Conservation (phyloP, 1,140 invertebrate genomes). For the Piezodorus guildinii region DNA sequence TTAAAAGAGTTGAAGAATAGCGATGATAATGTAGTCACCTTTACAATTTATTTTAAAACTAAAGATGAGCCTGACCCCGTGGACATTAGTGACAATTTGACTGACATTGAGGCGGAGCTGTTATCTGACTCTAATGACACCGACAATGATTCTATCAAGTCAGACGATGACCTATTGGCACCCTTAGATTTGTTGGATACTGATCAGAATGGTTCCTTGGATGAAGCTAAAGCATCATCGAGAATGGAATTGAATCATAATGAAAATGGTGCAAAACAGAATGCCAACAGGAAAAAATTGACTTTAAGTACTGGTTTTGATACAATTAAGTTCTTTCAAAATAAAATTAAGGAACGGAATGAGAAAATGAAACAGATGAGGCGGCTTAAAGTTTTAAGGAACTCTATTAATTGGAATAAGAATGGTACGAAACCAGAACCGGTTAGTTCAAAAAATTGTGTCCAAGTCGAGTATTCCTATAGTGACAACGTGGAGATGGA, state of each 20-base stretch:
- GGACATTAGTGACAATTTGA: background rate
- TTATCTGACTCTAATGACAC: background rate
- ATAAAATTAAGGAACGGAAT: background rate
- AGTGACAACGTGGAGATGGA: too few relatives aligned
- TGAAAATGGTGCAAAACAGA: background rate
- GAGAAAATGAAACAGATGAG: conserved; percentile 3
- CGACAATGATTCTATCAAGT: background rate
- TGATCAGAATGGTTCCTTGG: background rate
- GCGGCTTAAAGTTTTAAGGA: background rate
- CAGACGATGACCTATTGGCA: background rate
- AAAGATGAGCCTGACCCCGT: background rate
- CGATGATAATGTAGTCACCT: background rate
- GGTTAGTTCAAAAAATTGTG: too few relatives aligned
- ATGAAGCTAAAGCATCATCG: background rate
- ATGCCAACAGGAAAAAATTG: background rate
- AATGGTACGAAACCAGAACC: too few relatives aligned
- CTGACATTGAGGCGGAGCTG: background rate
- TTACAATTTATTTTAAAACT: conserved; percentile 4
- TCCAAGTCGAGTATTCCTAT: too few relatives aligned
- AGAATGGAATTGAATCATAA: too few relatives aligned
- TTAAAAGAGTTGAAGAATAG: background rate
- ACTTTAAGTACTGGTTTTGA: background rate
- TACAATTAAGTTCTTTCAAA: conserved; percentile 1
- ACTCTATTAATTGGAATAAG: too few relatives aligned
- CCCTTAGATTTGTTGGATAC: background rate